Evolutionary conservation across 2,888 invertebrate genomes (phyloP).

Genomic region (Eupeodes latifasciatus): DNA sequence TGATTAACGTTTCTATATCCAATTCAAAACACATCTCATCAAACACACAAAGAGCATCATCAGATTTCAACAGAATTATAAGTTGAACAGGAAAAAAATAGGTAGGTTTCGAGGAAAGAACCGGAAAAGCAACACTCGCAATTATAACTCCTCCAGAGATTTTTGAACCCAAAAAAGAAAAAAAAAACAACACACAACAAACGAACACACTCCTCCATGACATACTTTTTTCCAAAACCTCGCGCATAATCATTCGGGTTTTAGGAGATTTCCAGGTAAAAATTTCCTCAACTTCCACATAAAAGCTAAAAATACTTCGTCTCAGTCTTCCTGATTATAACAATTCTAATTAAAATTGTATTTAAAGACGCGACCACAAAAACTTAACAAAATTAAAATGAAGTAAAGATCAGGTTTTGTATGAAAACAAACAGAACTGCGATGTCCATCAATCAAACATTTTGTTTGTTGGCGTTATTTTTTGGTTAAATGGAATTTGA

Average conservation of each 20-base stretch:
- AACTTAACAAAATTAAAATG: not conserved
- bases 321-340: not conserved
- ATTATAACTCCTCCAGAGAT: slow-evolving; percentile 49
- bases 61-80: not conserved
- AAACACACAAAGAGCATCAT: not conserved
- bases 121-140: slow-evolving; percentile 52
- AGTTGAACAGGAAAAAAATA: not conserved
- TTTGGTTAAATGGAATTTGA: slow-evolving; percentile 59
- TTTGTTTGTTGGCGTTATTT: slow-evolving; percentile 1
- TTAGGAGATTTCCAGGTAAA: slow-evolving; percentile 28
- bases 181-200: not conserved
- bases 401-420: slow-evolving; percentile 22
- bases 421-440: slow-evolving; percentile 53
- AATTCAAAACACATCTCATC: not conserved
- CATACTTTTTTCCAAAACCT: slow-evolving; percentile 23
- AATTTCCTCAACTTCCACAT: slow-evolving; percentile 32
- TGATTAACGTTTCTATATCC: slow-evolving; percentile 26
- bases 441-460: slow-evolving; percentile 63
- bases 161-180: slow-evolving; percentile 10
- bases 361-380: slow-evolving; percentile 21
- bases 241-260: slow-evolving; percentile 11
- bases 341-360: slow-evolving; percentile 42
- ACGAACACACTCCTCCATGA: slow-evolving; percentile 33
- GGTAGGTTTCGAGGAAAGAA: slow-evolving; percentile 22
- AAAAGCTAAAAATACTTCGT: not conserved